These are phyloP conservation scores for Paramuricea clavata DNA, from an alignment of 92 coral and sea anemone species.

Conservation along the genomic window DNA sequence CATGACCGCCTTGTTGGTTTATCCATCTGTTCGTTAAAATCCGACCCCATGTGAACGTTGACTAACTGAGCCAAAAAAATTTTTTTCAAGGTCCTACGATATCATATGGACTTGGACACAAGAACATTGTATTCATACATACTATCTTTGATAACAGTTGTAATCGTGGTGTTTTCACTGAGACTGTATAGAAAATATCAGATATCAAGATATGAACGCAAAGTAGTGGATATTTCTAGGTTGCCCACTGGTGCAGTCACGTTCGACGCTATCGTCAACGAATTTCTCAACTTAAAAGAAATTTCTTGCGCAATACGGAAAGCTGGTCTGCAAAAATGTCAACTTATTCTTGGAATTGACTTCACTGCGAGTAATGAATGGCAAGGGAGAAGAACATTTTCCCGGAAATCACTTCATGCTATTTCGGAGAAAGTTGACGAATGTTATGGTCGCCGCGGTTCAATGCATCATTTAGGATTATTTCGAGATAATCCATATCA, in stretches of 20 bases:
- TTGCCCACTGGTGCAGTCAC: conserved; percentile 14
- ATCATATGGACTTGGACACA: neutral
- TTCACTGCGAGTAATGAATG: conserved; percentile 99
- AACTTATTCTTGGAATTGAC: conserved; percentile 88
- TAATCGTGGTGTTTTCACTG: neutral
- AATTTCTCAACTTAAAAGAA: conserved; percentile 61
- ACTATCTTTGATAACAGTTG: neutral
- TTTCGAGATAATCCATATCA: conserved; percentile 83
- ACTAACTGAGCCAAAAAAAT: no score
- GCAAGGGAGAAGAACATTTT: conserved; percentile 93
- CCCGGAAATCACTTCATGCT: conserved; percentile 85
- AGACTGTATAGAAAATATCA: neutral
- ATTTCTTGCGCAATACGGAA: conserved; percentile 82
- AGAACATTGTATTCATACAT: neutral
- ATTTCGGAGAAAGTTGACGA: conserved; percentile 74
- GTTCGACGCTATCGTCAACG: conserved; percentile 35
- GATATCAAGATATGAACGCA: neutral
- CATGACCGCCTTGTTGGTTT: no score
- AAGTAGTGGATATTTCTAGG: neutral
- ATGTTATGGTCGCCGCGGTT: conserved; percentile 34
- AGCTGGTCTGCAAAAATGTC: conserved; percentile 90
- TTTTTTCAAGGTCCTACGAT: no score
- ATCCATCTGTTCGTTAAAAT: no score
- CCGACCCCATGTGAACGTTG: no score
- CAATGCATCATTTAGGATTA: conserved; percentile 22